Conservation (phyloP, 1,140 invertebrate species). For the Amyelois transitella region DNA sequence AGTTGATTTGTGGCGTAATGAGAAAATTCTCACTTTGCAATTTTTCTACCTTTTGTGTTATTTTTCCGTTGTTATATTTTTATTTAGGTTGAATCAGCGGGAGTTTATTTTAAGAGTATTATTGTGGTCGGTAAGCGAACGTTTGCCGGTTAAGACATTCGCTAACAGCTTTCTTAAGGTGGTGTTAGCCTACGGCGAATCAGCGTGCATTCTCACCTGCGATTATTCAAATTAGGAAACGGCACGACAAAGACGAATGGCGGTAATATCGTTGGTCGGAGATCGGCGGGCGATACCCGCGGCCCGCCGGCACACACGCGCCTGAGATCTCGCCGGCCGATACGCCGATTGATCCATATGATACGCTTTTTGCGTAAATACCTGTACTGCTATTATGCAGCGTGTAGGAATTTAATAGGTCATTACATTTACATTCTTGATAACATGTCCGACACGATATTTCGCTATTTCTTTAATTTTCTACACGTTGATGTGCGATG, state of each 20-base stretch:
- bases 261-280: slow-evolving; percentile 59
- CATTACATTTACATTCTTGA: slow-evolving; percentile 17
- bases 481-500: no score
- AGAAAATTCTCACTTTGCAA: slow-evolving; percentile 62
- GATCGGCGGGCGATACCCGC: slow-evolving; percentile 55
- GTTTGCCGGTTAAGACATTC: not conserved
- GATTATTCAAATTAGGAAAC: slow-evolving; percentile 72
- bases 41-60: slow-evolving; percentile 37
- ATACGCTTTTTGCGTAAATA: slow-evolving; percentile 71
- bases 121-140: slow-evolving; percentile 2
- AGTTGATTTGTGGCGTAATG: slow-evolving; percentile 68
- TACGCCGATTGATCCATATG: slow-evolving; percentile 57
- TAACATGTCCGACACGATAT: slow-evolving; percentile 1
- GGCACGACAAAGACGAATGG: slow-evolving; percentile 72
- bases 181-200: slow-evolving; percentile 30
- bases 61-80: slow-evolving; percentile 23
- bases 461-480: not conserved
- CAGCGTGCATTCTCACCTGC: slow-evolving; percentile 63
- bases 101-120: not conserved
- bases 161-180: slow-evolving; percentile 5
- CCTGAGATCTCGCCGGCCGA: slow-evolving; percentile 53
- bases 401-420: slow-evolving; percentile 25
- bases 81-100: slow-evolving; percentile 1
- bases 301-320: slow-evolving; percentile 56
- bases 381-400: slow-evolving; percentile 48